Evolutionary conservation across 2,113 vertebrate species (phyloP).

Genomic region (Heterotis niloticus): DNA sequence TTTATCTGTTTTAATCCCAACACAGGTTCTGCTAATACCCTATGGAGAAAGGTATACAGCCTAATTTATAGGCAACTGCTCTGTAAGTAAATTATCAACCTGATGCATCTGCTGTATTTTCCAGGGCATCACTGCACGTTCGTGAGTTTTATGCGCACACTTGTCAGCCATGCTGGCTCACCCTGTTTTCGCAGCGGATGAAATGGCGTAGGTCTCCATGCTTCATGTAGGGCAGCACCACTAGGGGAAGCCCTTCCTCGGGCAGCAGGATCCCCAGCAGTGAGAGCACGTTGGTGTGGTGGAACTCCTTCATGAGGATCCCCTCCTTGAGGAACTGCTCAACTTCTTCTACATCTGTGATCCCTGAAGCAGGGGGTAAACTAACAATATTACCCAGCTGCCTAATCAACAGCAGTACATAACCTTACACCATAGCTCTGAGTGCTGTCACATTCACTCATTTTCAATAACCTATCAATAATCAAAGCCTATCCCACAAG

Average conservation of each 20-base stretch:
- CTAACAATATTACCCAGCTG: background rate
- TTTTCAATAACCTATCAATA: too few species aligned
- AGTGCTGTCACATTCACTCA: too few species aligned
- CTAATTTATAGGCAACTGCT: too few species aligned
- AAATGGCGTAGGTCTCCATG: slow-evolving; percentile 91
- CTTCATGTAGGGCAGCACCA: slow-evolving; percentile 90
- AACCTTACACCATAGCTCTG: too few species aligned
- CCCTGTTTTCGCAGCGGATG: slow-evolving; percentile 82
- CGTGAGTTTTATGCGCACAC: background rate
- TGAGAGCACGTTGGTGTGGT: slow-evolving; percentile 84
- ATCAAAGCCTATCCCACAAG: background rate
- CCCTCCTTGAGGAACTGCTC: slow-evolving; percentile 92
- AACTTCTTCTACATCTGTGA: slow-evolving; percentile 89
- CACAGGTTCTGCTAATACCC: too few species aligned
- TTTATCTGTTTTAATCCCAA: too few species aligned
- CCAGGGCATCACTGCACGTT: background rate
- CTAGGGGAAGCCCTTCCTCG: slow-evolving; percentile 76
- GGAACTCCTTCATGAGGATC: slow-evolving; percentile 91
- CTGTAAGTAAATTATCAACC: background rate
- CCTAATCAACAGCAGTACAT: background rate
- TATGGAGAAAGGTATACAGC: too few species aligned
- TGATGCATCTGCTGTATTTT: background rate
- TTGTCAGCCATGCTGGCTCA: slow-evolving; percentile 43
- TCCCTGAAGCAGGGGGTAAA: slow-evolving; percentile 59
- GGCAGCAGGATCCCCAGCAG: slow-evolving; percentile 86